Conservation (phyloP, 2,797 vertebrate species). For the Protosalanx chinensis region DNA sequence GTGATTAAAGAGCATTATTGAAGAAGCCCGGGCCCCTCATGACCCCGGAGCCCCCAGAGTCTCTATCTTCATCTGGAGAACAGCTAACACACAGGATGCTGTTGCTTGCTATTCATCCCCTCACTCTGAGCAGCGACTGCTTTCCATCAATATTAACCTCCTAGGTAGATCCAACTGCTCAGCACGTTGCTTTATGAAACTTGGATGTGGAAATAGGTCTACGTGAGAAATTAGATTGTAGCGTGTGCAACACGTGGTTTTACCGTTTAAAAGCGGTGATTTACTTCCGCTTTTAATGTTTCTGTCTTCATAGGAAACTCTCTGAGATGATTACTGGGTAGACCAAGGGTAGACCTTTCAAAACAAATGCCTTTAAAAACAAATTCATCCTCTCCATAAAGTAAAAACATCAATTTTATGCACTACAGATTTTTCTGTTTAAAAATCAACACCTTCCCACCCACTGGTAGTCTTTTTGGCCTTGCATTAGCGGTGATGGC, state of each 20-base stretch:
- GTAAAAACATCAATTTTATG: slow-evolving; percentile 54
- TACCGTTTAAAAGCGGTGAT: slow-evolving; percentile 15
- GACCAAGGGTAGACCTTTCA: slow-evolving; percentile 21
- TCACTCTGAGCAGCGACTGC: slow-evolving; percentile 44
- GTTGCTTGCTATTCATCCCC: slow-evolving; percentile 50
- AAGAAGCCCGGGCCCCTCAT: slow-evolving; percentile 39
- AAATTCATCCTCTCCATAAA: slow-evolving; percentile 39
- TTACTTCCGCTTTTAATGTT: background rate
- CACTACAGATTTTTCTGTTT: slow-evolving; percentile 51
- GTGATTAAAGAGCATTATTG: slow-evolving; percentile 69
- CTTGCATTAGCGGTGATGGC: slow-evolving; percentile 57
- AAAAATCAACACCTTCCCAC: slow-evolving; percentile 54
- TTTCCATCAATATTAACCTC: slow-evolving; percentile 63
- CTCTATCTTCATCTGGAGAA: slow-evolving; percentile 40
- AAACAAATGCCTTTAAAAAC: slow-evolving; percentile 20
- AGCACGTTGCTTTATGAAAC: slow-evolving; percentile 2
- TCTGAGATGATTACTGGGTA: background rate
- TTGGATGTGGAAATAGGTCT: background rate
- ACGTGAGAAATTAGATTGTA: background rate
- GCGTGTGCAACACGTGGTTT: slow-evolving; percentile 26
- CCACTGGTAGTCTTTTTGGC: slow-evolving; percentile 53
- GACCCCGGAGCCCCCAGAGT: slow-evolving; percentile 11
- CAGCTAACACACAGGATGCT: slow-evolving; percentile 47
- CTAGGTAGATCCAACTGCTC: slow-evolving; percentile 46
- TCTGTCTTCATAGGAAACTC: slow-evolving; percentile 5